These are phyloP conservation scores for Toxotes lorentzi DNA, from an alignment of 2,797 vertebrate species.

Conservation along the genomic window DNA sequence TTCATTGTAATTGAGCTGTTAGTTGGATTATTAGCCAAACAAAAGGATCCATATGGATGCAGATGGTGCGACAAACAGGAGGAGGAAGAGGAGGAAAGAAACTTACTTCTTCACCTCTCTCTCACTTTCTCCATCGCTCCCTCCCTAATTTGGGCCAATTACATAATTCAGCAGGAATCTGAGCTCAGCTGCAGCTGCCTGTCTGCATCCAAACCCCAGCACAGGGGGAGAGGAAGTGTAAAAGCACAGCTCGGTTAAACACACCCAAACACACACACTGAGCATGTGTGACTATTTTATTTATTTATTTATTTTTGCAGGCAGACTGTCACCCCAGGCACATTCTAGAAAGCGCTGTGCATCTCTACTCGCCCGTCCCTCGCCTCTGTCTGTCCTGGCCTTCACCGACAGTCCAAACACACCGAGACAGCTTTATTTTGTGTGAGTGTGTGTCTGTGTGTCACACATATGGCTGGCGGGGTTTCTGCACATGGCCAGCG, in stretches of 20 bases:
- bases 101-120: constrained; percentile 4
- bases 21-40: neutral
- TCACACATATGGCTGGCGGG: constrained; percentile 42
- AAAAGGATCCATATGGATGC: neutral
- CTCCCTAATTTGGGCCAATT: constrained; percentile 50
- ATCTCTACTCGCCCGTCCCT: constrained; percentile 26
- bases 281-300: neutral
- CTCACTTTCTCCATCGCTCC: neutral
- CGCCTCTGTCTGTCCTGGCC: constrained; percentile 7
- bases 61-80: neutral
- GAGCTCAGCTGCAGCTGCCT: constrained; percentile 53
- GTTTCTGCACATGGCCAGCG: constrained; percentile 37
- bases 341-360: constrained; percentile 4
- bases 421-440: neutral
- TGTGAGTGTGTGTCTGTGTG: neutral
- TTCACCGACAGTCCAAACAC: constrained; percentile 19
- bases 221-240: constrained; percentile 29
- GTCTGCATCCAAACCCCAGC: constrained; percentile 40
- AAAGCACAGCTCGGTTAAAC: constrained; percentile 22
- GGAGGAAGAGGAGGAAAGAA: constrained; percentile 6
- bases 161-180: constrained; percentile 74
- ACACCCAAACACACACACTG: constrained; percentile 26
- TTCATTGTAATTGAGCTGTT: neutral
- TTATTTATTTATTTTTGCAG: neutral
- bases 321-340: constrained; percentile 12